These are phyloP conservation scores for Lathronympha strigana DNA, from an alignment of 2,888 invertebrate species.

Conservation along the genomic window DNA sequence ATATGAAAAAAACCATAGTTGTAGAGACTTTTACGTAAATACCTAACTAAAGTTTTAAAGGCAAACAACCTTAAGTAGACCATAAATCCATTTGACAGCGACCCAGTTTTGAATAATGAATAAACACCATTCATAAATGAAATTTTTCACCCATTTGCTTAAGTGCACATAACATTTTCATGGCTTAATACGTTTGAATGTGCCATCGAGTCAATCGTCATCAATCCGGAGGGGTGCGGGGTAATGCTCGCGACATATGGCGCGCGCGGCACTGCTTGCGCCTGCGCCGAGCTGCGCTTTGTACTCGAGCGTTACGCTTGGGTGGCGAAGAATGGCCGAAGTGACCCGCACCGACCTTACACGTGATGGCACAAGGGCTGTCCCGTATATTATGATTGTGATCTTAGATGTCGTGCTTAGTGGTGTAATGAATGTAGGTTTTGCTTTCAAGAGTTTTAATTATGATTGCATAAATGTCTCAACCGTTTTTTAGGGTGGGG, in stretches of 20 bases:
- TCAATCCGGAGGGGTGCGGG: conserved; percentile 80
- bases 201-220: conserved; percentile 67
- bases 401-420: conserved; percentile 25
- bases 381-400: conserved; percentile 30
- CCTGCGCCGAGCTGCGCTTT: conserved; percentile 54
- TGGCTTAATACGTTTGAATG: conserved; percentile 80
- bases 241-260: conserved; percentile 81
- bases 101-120: conserved; percentile 31
- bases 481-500: too few relatives aligned
- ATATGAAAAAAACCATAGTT: too few relatives aligned
- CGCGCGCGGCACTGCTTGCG: conserved; percentile 50
- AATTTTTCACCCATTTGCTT: conserved; percentile 74
- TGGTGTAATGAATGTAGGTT: conserved; percentile 9
- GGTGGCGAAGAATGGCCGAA: conserved; percentile 62
- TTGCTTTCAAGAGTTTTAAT: not conserved
- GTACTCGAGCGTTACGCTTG: conserved; percentile 63
- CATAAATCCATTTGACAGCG: conserved; percentile 16
- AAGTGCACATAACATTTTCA: conserved; percentile 82
- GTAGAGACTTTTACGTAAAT: not conserved
- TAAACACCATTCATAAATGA: conserved; percentile 44
- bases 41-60: not conserved
- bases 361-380: conserved; percentile 49
- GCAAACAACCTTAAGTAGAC: not conserved
- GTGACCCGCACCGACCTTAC: conserved; percentile 74
- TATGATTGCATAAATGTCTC: too few relatives aligned